phyloP scores from a whole-genome alignment of 2,888 invertebrate species.

The Pelosia muscerda region DNA sequence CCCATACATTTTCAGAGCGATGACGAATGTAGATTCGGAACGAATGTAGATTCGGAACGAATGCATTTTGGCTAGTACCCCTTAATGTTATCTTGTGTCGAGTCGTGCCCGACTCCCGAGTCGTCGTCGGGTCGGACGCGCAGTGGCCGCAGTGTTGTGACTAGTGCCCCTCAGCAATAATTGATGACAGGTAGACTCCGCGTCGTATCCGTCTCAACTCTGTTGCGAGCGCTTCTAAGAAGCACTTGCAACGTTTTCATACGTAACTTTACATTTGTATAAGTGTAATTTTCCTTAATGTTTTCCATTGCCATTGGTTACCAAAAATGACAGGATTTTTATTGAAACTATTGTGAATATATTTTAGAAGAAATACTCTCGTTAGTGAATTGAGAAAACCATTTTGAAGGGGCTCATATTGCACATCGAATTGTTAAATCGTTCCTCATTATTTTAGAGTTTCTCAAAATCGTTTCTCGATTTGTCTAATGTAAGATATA shows the following conservation, averaged over 20 bases:
- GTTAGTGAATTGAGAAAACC: conserved; percentile 76
- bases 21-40: too few species aligned
- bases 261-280: conserved; percentile 80
- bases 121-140: conserved; percentile 37
- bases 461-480: conserved; percentile 77
- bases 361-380: conserved; percentile 80
- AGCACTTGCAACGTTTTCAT: conserved; percentile 68
- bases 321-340: conserved; percentile 87
- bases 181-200: conserved; percentile 60
- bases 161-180: conserved; percentile 81
- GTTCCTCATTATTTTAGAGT: conserved; percentile 76
- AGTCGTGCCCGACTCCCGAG: conserved; percentile 50
- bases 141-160: conserved; percentile 40
- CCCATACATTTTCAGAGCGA: too few species aligned
- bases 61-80: too few species aligned
- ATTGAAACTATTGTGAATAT: conserved; percentile 84
- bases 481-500: conserved; percentile 82
- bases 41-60: too few species aligned
- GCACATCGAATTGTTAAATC: conserved; percentile 85
- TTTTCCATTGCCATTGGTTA: conserved; percentile 86
- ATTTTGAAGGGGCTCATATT: conserved; percentile 74
- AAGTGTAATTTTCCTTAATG: conserved; percentile 78
- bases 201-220: conserved; percentile 71
- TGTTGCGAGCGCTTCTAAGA: conserved; percentile 75
- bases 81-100: conserved; percentile 52